These are phyloP conservation scores for Platichthys stellatus DNA, from an alignment of 2,113 vertebrate genomes.

Conservation along the genomic window DNA sequence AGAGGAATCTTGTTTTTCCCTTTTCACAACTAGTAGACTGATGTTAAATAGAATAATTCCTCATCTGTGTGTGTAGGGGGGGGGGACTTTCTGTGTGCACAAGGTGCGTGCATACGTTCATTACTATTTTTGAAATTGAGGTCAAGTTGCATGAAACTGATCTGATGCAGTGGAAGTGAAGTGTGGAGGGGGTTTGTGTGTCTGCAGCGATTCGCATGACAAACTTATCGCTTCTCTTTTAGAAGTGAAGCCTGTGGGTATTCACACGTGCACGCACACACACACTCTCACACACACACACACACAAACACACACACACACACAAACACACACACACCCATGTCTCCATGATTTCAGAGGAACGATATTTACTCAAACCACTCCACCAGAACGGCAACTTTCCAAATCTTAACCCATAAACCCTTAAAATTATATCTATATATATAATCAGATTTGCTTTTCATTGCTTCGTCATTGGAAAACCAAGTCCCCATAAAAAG, in stretches of 20 bases:
- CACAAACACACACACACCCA: not conserved
- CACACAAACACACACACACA: not conserved
- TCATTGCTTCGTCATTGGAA: too few relatives aligned
- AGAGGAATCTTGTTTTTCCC: too few relatives aligned
- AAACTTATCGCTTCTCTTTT: slow-evolving; percentile 52
- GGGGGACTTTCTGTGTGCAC: not conserved
- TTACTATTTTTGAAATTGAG: slow-evolving; percentile 70
- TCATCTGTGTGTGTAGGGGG: not conserved
- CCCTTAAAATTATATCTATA: too few relatives aligned
- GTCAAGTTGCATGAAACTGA: slow-evolving; percentile 78
- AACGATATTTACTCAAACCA: not conserved
- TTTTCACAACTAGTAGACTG: too few relatives aligned
- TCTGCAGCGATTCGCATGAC: slow-evolving; percentile 49
- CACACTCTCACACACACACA: slow-evolving; percentile 21
- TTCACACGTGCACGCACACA: slow-evolving; percentile 26
- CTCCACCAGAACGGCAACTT: not conserved
- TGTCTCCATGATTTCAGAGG: too few relatives aligned
- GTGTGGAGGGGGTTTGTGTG: slow-evolving; percentile 32
- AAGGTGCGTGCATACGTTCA: not conserved
- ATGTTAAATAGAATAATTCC: not conserved
- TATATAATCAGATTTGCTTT: too few relatives aligned
- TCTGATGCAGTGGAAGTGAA: slow-evolving; percentile 55
- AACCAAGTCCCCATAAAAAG: too few relatives aligned
- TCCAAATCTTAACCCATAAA: not conserved
- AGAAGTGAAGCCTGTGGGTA: slow-evolving; percentile 22